Evolutionary conservation across 2,888 invertebrate species (phyloP), one percentile per base, ranked within the genome.

Genomic region (Meteorus cinctellus): DNA sequence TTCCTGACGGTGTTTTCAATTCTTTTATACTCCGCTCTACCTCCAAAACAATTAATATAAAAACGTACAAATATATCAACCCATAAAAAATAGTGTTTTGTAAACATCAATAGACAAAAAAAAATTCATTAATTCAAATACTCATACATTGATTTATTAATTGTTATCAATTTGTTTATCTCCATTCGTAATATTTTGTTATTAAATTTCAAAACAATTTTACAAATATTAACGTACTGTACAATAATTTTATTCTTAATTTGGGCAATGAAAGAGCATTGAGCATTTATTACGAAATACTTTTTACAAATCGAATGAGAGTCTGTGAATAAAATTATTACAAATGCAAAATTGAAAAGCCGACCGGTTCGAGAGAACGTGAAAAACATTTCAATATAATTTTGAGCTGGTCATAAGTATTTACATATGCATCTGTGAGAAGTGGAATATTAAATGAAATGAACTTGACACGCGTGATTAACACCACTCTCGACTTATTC

Each of bases 401-500:
- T 19, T 19, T n/a, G 4, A 8, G 6, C 6, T 12, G 55, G 2
- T 19, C 19, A 55, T 19, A 6, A 55, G 19, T 55, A 55, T 19
- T 19, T 55, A 19, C 55, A 55, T 14, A 41, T 24, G 65, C 19
- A 41, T 65, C 41, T 14, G 41, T 29, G 36, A 59, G 60, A 36
- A 36, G 24, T 19, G 27, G 60, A 59, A 34, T 34, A 34, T 34
- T 55, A n/a, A 34, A 59, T 36, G 24, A 24, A 55, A 55, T 55
- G 36, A 59, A 70, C 8, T 29, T 36, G 24, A 60, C 19, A 27
- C 55, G 60, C 29, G 36, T 60, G 41, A 41, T 74, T 67, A 31
- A 27, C 45, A 48, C 67, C 51, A 55, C 66, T 55, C 68, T 62
- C 27, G 68, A 74, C 62, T 69, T 31, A 19, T 60, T 63, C 62